Base-by-base conservation (phyloP, 2,888 invertebrate species). In the Leucoma salicis region DNA sequence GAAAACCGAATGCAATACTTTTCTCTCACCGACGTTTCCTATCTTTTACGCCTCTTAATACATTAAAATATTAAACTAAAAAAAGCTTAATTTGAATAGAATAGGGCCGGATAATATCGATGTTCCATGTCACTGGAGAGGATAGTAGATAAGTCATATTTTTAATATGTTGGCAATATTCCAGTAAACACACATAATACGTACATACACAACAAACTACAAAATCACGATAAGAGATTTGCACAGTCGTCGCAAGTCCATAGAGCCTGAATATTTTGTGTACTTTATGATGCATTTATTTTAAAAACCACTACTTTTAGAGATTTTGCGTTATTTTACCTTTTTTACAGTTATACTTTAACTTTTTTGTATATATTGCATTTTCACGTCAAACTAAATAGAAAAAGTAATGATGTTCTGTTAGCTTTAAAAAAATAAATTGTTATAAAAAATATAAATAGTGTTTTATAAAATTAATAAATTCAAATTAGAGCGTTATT, bases 151-250 rank as follows among this genome's bases (percentile, higher is more conserved):
- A 72, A 75, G 73, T 74, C 74, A 79, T 75, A 74, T 70, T 70
- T 67, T 70, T 69, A 71, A 70, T 68, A 71, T 70, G 71, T 76
- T 80, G 74, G 78, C 75, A 77, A 74, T 78, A 74, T 82, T 78
- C 78, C 72, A 78, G 70, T 80, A 79, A 75, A 81, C 82, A 90
- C 83, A 90, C 82, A 89, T 78, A 83, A 63, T 83, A 90, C 84
- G 84, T 82, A 89, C 82, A 88, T 78, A 84, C 82, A 90, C 83
- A 86, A 78, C 86, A 85, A 87, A 82, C 88, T 88, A 88, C 88
- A 70, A 74, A 80, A 88, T 86, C 79, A 87, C 83, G 81, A 74
- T 76, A 78, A 81, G 73, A 82, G 74, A 70, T 74, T 58, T 21
- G 2, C 66, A 86, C 88, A 88, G 88, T 87, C 83, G 69, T 88